A percentile compares a stretch with the other conserved stretches of the same genome.
phyloP scores from a whole-genome alignment of 1,140 invertebrate species.

The Sminthurides bifidus region DNA sequence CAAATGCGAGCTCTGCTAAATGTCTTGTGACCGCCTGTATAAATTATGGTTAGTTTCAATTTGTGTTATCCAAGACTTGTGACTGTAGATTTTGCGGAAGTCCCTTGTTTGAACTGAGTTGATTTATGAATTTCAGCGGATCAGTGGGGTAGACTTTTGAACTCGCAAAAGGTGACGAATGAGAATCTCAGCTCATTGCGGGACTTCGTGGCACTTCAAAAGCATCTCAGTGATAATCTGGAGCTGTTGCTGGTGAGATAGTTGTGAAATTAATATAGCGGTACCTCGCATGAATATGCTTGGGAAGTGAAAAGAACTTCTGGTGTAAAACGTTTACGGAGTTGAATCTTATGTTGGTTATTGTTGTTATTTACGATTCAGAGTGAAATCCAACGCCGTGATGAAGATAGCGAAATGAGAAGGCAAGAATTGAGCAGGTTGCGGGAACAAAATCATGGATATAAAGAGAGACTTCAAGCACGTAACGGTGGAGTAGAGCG shows the following conservation, averaged over 20 bases:
- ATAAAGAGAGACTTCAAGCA: conserved; percentile 26
- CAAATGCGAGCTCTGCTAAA: conserved; percentile 50
- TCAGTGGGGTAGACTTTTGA: conserved; percentile 16
- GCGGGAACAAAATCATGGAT: conserved; percentile 33
- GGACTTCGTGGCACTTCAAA: conserved; percentile 28
- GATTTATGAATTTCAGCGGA: conserved; percentile 20
- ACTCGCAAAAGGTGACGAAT: conserved; percentile 19
- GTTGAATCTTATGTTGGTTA: too few relatives aligned
- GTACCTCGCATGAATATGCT: too few relatives aligned
- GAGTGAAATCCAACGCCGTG: conserved; percentile 27
- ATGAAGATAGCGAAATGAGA: conserved; percentile 26
- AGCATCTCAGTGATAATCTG: conserved; percentile 31
- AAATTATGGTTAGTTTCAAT: conserved; percentile 49
- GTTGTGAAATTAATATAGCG: too few relatives aligned
- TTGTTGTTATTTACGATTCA: too few relatives aligned
- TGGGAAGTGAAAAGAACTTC: too few relatives aligned
- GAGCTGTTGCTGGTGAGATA: conserved; percentile 25
- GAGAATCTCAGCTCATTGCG: conserved; percentile 13
- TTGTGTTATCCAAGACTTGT: too few relatives aligned
- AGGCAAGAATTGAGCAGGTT: conserved; percentile 25
- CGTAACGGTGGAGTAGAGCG: background rate
- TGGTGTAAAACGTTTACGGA: too few relatives aligned
- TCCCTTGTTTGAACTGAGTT: background rate
- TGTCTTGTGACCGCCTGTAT: conserved; percentile 59
- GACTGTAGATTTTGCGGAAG: too few relatives aligned